Conservation (phyloP, 2,888 invertebrate genomes). For the Polymixis lichenea region DNA sequence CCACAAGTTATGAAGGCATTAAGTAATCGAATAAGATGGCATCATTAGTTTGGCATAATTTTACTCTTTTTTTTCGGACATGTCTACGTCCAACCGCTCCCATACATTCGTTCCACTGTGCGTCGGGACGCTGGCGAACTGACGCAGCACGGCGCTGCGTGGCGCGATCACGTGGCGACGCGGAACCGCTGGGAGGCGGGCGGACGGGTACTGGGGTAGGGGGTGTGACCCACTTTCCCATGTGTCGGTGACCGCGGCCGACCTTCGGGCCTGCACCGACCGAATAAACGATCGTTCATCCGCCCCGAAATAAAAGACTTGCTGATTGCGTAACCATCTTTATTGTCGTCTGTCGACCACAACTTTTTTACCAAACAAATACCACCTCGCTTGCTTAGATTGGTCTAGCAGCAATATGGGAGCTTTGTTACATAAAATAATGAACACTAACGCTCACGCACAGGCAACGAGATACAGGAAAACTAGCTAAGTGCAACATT, state of each 20-base stretch:
- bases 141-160: not conserved
- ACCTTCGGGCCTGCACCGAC: conserved; percentile 87
- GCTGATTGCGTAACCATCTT: conserved; percentile 79
- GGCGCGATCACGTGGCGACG: conserved; percentile 68
- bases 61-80: too few relatives aligned
- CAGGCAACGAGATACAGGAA: conserved; percentile 59
- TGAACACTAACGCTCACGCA: conserved; percentile 49
- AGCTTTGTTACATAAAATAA: conserved; percentile 49
- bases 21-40: too few relatives aligned
- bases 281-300: conserved; percentile 78
- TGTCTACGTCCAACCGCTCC: too few relatives aligned
- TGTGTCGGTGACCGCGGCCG: conserved; percentile 87
- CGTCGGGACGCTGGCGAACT: conserved; percentile 3
- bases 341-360: conserved; percentile 74
- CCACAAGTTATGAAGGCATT: too few relatives aligned
- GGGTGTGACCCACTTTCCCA: conserved; percentile 84
- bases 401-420: conserved; percentile 3
- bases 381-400: conserved; percentile 2
- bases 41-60: too few relatives aligned
- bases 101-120: too few relatives aligned
- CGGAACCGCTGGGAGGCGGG: conserved; percentile 42
- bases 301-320: conserved; percentile 79
- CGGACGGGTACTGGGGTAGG: conserved; percentile 70
- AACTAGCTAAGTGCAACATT: conserved; percentile 59
- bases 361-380: conserved; percentile 47